phyloP scores from a whole-genome alignment of 1,140 invertebrate species.

The Condylostylus longicornis region DNA sequence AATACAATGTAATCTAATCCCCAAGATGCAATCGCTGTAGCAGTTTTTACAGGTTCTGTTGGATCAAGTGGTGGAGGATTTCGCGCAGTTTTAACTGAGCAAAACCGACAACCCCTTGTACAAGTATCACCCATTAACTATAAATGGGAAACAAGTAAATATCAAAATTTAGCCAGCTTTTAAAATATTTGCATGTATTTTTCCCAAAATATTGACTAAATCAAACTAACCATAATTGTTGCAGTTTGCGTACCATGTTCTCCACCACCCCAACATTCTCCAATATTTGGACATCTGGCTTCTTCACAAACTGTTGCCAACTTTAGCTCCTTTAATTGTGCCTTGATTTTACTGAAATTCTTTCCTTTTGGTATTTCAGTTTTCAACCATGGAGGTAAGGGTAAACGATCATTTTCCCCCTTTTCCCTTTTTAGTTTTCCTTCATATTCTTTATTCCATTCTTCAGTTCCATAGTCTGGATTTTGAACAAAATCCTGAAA shows the following conservation, averaged over 20 bases:
- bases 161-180: too few relatives aligned
- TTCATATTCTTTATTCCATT: constrained; percentile 46
- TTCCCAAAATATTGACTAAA: too few relatives aligned
- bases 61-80: constrained; percentile 82
- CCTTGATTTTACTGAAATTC: constrained; percentile 74
- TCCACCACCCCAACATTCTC: constrained; percentile 98
- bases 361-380: constrained; percentile 82
- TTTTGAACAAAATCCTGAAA: constrained; percentile 46
- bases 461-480: constrained; percentile 34
- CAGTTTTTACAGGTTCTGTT: constrained; percentile 85
- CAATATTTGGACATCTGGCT: constrained; percentile 97
- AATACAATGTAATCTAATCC: constrained; percentile 94
- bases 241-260: constrained; percentile 73
- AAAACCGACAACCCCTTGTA: constrained; percentile 88
- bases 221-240: constrained; percentile 76
- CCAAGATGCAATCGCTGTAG: constrained; percentile 83
- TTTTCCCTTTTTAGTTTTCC: constrained; percentile 73
- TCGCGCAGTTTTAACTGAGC: constrained; percentile 93
- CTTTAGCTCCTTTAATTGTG: constrained; percentile 73
- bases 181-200: too few relatives aligned
- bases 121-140: constrained; percentile 86
- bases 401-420: constrained; percentile 62
- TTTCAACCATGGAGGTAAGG: constrained; percentile 94
- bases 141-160: constrained; percentile 19
- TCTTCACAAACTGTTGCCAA: constrained; percentile 98